phyloP scores from a whole-genome alignment of 2,888 invertebrate genomes.

The Celastrina argiolus region DNA sequence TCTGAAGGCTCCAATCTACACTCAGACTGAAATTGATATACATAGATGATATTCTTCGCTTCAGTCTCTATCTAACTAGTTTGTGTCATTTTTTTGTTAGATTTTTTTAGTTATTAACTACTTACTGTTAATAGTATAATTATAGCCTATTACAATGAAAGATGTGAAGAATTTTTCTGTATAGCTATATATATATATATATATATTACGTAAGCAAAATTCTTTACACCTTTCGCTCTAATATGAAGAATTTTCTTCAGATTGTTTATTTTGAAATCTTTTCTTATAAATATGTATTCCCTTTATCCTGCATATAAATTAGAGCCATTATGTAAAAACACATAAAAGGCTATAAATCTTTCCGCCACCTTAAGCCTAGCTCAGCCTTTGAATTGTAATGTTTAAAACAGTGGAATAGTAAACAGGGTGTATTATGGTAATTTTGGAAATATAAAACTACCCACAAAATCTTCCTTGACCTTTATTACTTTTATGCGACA shows the following conservation, averaged over 20 bases:
- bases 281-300: conserved; percentile 12
- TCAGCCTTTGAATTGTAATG: conserved; percentile 15
- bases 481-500: neutral
- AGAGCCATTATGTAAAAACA: conserved; percentile 18
- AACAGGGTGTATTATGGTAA: conserved; percentile 14
- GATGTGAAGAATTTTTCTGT: too few relatives aligned
- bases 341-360: conserved; percentile 21
- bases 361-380: conserved; percentile 8
- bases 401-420: conserved; percentile 14
- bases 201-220: too few relatives aligned
- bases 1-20: neutral
- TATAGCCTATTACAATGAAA: too few relatives aligned
- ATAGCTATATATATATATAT: too few relatives aligned
- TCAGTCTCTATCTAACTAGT: neutral
- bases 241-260: neutral
- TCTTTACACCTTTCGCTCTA: neutral
- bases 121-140: neutral
- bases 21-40: neutral
- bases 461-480: conserved; percentile 1
- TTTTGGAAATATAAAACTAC: neutral
- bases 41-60: neutral
- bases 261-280: conserved; percentile 12
- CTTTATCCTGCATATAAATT: conserved; percentile 21
- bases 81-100: too few relatives aligned
- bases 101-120: too few relatives aligned